Evolutionary conservation across 1,140 invertebrate species (phyloP).

Genomic region (Drosophila nebulosa): DNA sequence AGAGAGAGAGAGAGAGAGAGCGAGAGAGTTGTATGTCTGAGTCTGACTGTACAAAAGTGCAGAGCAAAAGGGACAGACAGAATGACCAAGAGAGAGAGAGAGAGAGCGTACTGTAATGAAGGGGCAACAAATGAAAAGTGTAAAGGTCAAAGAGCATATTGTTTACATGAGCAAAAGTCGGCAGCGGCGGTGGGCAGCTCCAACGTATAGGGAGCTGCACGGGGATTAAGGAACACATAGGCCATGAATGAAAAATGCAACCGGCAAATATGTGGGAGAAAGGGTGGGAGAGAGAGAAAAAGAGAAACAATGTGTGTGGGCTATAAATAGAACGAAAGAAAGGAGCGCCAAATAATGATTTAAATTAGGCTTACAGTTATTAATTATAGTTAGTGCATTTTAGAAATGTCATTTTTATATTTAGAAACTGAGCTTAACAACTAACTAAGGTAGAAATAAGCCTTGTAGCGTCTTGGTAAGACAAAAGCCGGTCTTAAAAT

Average conservation of each 20-base stretch:
- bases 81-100: background rate
- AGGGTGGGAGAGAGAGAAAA: background rate
- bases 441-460: too few relatives aligned
- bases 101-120: background rate
- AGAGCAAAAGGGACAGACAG: conserved; percentile 17
- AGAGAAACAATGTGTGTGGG: background rate
- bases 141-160: conserved; percentile 71
- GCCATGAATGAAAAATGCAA: conserved; percentile 69
- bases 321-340: background rate
- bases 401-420: background rate
- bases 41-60: conserved; percentile 44
- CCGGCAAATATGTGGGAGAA: conserved; percentile 33
- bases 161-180: conserved; percentile 59
- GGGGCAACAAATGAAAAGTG: conserved; percentile 5
- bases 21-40: conserved; percentile 9
- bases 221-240: conserved; percentile 16
- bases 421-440: too few relatives aligned
- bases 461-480: too few relatives aligned
- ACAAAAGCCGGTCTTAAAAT: too few relatives aligned
- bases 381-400: background rate
- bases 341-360: background rate
- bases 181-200: background rate
- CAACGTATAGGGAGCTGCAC: background rate
- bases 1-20: conserved; percentile 10
- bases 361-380: background rate